A percentile compares a stretch with the other conserved stretches of the same genome.
Evolutionary conservation across 1,140 invertebrate species (phyloP).

Genomic region (Polyergus mexicanus): DNA sequence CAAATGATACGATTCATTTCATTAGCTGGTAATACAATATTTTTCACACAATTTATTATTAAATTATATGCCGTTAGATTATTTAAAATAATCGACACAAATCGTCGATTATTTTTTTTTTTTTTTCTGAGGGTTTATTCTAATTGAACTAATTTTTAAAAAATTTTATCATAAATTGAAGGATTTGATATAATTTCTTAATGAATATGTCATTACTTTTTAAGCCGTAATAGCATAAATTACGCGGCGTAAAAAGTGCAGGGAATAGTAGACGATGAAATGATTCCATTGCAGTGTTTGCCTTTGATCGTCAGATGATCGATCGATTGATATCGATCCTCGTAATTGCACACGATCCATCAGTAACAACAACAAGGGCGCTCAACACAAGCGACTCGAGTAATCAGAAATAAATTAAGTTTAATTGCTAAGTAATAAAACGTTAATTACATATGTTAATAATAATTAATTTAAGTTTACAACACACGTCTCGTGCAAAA

Average conservation of each 20-base stretch:
- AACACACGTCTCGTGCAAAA: slow-evolving; percentile 87
- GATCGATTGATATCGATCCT: slow-evolving; percentile 11
- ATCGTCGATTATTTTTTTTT: slow-evolving; percentile 1
- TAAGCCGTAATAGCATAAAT: neutral
- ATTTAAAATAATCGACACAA: too few relatives aligned
- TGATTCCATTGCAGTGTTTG: neutral
- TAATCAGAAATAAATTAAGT: slow-evolving; percentile 85
- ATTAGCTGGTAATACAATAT: neutral
- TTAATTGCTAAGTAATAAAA: slow-evolving; percentile 86
- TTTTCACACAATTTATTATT: neutral
- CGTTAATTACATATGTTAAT: slow-evolving; percentile 85
- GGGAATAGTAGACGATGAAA: neutral
- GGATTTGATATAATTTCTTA: neutral
- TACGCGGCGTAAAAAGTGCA: neutral
- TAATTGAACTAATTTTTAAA: neutral
- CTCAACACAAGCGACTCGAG: slow-evolving; percentile 78
- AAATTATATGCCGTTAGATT: neutral
- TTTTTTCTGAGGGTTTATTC: neutral
- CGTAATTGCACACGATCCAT: slow-evolving; percentile 25
- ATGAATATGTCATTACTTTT: neutral
- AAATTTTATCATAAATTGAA: slow-evolving; percentile 3
- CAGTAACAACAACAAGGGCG: slow-evolving; percentile 67
- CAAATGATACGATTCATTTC: neutral
- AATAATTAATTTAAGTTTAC: slow-evolving; percentile 84
- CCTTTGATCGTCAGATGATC: slow-evolving; percentile 5